phyloP scores from a whole-genome alignment of 1,140 invertebrate genomes.

The Cardiocondyla obscurior region DNA sequence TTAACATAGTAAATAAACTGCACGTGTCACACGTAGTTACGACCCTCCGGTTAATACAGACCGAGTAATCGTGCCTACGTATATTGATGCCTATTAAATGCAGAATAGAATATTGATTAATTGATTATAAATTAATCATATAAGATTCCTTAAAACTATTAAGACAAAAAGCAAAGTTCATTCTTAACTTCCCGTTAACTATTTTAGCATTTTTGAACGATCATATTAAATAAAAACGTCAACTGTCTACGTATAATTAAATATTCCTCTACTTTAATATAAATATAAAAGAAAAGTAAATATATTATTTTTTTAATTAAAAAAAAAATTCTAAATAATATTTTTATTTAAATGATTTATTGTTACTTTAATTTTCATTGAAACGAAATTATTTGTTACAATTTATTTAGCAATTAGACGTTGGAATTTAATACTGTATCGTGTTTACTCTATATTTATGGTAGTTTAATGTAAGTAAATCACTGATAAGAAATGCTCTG shows the following conservation, averaged over 20 bases:
- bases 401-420: neutral
- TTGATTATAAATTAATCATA: neutral
- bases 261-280: neutral
- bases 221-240: neutral
- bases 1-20: slow-evolving; percentile 59
- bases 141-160: neutral
- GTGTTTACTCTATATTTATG: neutral
- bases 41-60: neutral
- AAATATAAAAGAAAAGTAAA: neutral
- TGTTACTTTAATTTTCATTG: neutral
- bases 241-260: neutral
- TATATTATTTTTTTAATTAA: neutral
- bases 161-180: neutral
- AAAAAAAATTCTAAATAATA: neutral
- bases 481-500: slow-evolving; percentile 8
- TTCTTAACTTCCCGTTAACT: neutral
- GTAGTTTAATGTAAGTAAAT: slow-evolving; percentile 23
- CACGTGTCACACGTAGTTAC: slow-evolving; percentile 24
- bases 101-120: neutral
- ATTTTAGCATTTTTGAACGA: neutral
- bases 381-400: neutral
- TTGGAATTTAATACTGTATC: neutral
- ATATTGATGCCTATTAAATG: slow-evolving; percentile 5
- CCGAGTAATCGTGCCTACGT: neutral
- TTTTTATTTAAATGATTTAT: neutral